Evolutionary conservation across 2,113 vertebrate genomes (phyloP).

Genomic region (Neolamprologus variostigma): DNA sequence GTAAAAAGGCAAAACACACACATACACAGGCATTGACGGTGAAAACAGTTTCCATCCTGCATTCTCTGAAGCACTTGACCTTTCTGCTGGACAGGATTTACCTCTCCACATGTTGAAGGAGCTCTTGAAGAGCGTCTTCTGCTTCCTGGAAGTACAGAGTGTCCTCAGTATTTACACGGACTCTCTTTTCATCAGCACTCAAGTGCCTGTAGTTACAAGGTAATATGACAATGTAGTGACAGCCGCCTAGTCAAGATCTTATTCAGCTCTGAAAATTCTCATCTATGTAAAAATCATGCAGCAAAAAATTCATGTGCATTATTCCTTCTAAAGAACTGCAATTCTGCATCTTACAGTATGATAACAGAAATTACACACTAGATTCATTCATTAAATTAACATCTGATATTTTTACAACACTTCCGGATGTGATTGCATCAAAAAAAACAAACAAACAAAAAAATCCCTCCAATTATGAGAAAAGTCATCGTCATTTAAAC

Average conservation of each 20-base stretch:
- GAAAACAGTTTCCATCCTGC: conserved; percentile 33
- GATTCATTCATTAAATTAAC: not conserved
- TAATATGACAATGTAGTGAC: not conserved
- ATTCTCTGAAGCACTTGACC: conserved; percentile 31
- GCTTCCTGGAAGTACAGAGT: not conserved
- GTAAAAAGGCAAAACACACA: conserved; percentile 27
- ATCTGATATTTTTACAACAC: not conserved
- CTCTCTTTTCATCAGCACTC: not conserved
- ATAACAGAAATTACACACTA: not conserved
- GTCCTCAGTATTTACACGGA: not conserved
- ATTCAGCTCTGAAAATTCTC: not conserved
- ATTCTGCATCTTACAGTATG: not conserved
- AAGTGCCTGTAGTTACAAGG: not conserved
- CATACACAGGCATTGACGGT: conserved; percentile 18
- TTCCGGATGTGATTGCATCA: not conserved
- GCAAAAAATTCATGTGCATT: not conserved
- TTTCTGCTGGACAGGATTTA: conserved; percentile 10
- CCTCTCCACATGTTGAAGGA: not conserved
- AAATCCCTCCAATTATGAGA: fast-evolving
- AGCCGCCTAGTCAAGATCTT: not conserved
- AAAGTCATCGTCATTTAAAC: not conserved
- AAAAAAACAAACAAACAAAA: not conserved
- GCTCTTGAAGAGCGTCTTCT: not conserved
- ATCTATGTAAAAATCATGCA: not conserved
- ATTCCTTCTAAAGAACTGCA: not conserved